Percentiles rank a stretch among this genome's conserved stretches.
Conservation (phyloP, 2,888 invertebrate genomes). For the Eurois occulta region DNA sequence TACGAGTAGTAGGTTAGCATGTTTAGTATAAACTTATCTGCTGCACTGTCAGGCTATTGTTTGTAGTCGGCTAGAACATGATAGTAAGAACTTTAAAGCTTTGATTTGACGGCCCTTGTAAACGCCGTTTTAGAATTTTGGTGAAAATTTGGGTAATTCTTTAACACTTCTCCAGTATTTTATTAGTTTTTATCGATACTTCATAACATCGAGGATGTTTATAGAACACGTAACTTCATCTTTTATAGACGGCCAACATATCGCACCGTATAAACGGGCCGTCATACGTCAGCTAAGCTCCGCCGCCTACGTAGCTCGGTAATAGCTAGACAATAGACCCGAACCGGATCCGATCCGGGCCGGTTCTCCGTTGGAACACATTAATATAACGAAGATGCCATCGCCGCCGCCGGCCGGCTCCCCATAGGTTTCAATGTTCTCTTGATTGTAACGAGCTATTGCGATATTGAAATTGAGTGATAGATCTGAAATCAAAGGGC, state of each 20-base stretch:
- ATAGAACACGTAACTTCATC: neutral
- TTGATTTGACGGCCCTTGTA: neutral
- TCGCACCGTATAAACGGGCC: slow-evolving; percentile 37
- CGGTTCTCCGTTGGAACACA: slow-evolving; percentile 40
- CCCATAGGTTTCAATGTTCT: slow-evolving; percentile 16
- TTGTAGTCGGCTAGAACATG: neutral
- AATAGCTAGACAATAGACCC: slow-evolving; percentile 71
- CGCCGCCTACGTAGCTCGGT: slow-evolving; percentile 67
- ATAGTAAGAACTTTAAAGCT: neutral
- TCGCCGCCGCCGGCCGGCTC: slow-evolving; percentile 17
- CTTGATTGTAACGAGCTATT: slow-evolving; percentile 11
- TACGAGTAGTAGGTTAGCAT: neutral
- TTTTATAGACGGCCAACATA: neutral
- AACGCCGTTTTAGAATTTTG: neutral
- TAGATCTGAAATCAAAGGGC: neutral
- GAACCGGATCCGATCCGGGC: slow-evolving; percentile 64
- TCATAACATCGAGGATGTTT: neutral
- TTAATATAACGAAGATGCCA: slow-evolving; percentile 48
- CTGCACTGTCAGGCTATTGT: neutral
- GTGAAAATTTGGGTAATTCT: neutral
- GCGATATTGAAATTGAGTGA: slow-evolving; percentile 7
- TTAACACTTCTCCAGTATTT: neutral
- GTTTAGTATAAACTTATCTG: neutral
- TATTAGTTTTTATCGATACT: neutral
- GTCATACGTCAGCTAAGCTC: slow-evolving; percentile 37